Base-by-base conservation (phyloP, 2,888 invertebrate species). In the Cephus rjabovi region DNA sequence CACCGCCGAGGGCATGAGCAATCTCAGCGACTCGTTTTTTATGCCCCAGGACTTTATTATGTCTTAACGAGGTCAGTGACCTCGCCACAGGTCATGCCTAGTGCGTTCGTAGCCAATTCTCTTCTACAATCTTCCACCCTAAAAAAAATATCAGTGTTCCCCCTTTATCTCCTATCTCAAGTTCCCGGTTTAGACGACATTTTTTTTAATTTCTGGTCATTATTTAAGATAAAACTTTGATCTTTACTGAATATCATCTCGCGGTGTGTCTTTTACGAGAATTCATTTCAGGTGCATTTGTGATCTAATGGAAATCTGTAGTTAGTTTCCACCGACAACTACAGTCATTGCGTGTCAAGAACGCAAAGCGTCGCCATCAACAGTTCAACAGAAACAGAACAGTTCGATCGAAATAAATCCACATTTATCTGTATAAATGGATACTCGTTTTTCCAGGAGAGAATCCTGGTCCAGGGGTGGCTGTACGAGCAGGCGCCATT, bases 11-110 rank as follows among this genome's bases (percentile, higher is more conserved):
- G 71, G 71, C 30, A 30, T 33, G 31, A 34, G 85, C 85, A 86
- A 85, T 85, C 81, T 83, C 83, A 78, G 77, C 77, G 37, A 75
- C 70, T 56, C 69, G 56, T 73, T 78, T 77, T 78, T 83, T 82
- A 82, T 85, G 81, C 82, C 77, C 77, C 76, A 83, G 81, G 83
- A 83, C 87, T 88, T 88, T 87, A 88, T 88, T 85, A 87, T 83
- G 83, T 80, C 88, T 85, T 87, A 87, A 87, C 86, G 86, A 88
- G 84, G 83, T 84, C 85, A 84, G 82, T 83, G 83, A 86, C 82
- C 80, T 81, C 79, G 80, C 83, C 79, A 77, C 77, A 78, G 82
- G 69, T 30, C 11, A 73, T 40, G 69, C 79, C 73, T 74, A 79
- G 81, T 85, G 81, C 80, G 80, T 86, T 76, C 79, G 78, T 77